Evolutionary conservation across 2,797 vertebrate genomes (phyloP), one percentile per base, ranked within the genome.

Genomic region (Parauchenoglanis punctatus): DNA sequence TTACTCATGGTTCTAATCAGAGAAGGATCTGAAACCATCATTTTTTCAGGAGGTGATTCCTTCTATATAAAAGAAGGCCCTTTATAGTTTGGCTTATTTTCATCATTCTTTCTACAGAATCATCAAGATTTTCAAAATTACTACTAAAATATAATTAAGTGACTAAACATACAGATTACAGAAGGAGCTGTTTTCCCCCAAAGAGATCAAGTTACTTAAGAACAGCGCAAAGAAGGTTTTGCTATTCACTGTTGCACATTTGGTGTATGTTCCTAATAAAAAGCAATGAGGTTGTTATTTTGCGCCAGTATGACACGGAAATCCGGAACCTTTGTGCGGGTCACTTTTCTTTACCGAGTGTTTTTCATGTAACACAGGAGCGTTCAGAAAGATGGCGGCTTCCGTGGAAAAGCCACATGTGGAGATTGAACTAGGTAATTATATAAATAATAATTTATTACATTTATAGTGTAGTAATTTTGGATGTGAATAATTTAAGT

Each of bases 371-470:
- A 49, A 91, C 92, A 40, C 91, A n/a, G n/a, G 80, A 84, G 84
- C 20, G 72, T 90, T 81, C 54, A 80, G 46, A 40, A 91, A 87
- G 73, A 94, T 63, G 87, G 95, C 95, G 92, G 90, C 93, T 15
- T 35, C 91, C n/a, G 3, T 88, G 11, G 3, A 78, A 65, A 49
- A 83, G 83, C 87, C 91, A 92, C 95, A 92, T 93, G 95, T 94
- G 86, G 85, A 87, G 81, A 86, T 87, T 54, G 80, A 76, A 44
- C 65, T 73, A 59, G 92, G 92, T 93, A 88, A 88, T 44, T 3
- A 61, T 15, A 7, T 11, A 81, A 61, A 67, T 54, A 35, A 31
- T n/a, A 52, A 23, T 35, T 12, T 5, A 13, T 54, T 54, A 23
- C 25, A 8, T 54, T 35, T 54, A 68, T 83, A 54, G 3, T 11